Evolutionary conservation across 37 sponge, comb jelly and placozoan genomes (phyloP), one percentile per base, ranked within the genome.

Genomic region (Ephydatia muelleri): DNA sequence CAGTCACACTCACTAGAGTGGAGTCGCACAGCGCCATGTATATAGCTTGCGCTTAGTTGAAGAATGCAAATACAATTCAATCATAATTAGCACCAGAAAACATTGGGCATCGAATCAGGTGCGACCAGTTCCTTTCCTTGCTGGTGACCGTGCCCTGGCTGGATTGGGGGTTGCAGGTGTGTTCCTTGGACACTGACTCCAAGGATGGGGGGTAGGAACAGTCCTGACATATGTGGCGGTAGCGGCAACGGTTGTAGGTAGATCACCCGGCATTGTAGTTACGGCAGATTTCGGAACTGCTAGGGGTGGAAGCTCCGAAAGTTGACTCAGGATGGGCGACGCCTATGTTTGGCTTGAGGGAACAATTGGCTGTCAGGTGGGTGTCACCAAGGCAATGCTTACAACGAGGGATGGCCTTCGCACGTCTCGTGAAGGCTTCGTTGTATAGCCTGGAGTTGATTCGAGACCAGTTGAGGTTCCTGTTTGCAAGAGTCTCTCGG

Each of bases 341-440:
- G 57, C 57, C 57, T 5, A 57, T 14, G 16, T 57, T 57, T 16
- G 57, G 57, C 47, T 21, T 21, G 19, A 57, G 57, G 12, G 57
- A 16, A 21, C 57, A 57, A 14, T 57, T 5, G 57, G 19, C 12
- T 1, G 57, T 57, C 57, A 57, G 12, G 57, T 57, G 57, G 57
- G 57, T 57, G 57, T 57, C 57, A 11, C 57, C 16, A 11, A 57
- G 57, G 19, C 57, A 57, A 14, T 57, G 57, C 57, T 14, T 16
- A 11, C 81, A 80, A 21, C 39, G 35, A 3, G 81, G 69, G 69
- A 34, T 65, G 37, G 25, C 12, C n/a, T 34, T 66, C n/a, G 81
- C 81, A 36, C 70, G 33, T 8, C 81, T 70, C 36, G 81, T 80
- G 38, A 80, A 80, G 33, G 68, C 81, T 6, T 80, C 36, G 70